Conservation (phyloP, 2,113 vertebrate genomes). For the Gymnogyps californianus region DNA sequence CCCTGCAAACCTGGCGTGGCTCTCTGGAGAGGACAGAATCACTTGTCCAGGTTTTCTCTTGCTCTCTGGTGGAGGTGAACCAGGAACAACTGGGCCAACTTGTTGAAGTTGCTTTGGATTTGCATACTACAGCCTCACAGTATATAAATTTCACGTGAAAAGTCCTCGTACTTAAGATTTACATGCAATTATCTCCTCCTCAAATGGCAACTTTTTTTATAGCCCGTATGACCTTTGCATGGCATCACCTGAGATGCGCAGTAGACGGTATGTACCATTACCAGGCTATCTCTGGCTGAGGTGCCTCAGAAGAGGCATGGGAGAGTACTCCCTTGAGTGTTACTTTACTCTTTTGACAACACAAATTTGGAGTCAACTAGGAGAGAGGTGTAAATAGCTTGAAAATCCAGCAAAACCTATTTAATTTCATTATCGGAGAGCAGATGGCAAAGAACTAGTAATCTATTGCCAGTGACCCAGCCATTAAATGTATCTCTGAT, state of each 20-base stretch:
- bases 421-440: not conserved
- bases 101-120: not conserved
- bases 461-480: not conserved
- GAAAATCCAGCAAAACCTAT: not conserved
- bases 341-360: not conserved
- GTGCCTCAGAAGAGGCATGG: not conserved
- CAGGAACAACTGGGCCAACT: not conserved
- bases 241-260: not conserved
- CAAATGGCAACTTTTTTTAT: not conserved
- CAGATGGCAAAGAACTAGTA: not conserved
- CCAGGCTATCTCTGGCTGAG: not conserved
- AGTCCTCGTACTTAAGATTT: not conserved
- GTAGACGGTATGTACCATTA: not conserved
- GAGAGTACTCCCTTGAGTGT: not conserved
- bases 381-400: not conserved
- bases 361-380: not conserved
- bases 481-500: not conserved
- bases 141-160: not conserved
- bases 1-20: not conserved
- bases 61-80: not conserved
- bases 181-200: not conserved
- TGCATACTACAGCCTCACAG: not conserved
- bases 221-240: not conserved
- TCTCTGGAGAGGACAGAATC: not conserved
- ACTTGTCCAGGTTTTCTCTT: not conserved